phyloP scores from a whole-genome alignment of 2,888 invertebrate species.

The Drosophila putrida region DNA sequence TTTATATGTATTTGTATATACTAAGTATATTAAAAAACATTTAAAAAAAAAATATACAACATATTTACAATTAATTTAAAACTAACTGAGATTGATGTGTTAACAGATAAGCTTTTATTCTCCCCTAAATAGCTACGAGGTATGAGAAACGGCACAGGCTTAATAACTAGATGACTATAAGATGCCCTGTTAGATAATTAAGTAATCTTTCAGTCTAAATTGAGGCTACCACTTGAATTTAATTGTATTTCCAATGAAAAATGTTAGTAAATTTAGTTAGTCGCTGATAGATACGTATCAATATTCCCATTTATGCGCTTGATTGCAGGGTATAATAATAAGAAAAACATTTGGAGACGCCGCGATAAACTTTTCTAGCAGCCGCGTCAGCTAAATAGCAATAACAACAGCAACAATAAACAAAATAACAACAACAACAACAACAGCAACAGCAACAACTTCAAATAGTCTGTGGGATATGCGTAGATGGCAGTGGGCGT shows the following conservation, averaged over 20 bases:
- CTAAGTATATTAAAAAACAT: too few relatives aligned
- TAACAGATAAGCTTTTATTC: too few relatives aligned
- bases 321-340: slow-evolving; percentile 26
- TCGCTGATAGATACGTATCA: neutral
- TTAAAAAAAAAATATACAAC: too few relatives aligned
- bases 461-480: slow-evolving; percentile 14
- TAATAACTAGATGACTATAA: neutral
- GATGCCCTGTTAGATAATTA: neutral
- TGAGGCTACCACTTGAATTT: too few relatives aligned
- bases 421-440: slow-evolving; percentile 2
- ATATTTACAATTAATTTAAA: too few relatives aligned
- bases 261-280: neutral
- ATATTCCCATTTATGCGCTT: neutral
- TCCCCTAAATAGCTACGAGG: too few relatives aligned
- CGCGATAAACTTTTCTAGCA: slow-evolving; percentile 42
- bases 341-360: slow-evolving; percentile 45
- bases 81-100: too few relatives aligned
- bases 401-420: slow-evolving; percentile 11
- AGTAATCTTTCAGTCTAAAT: too few relatives aligned
- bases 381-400: slow-evolving; percentile 25
- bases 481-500: slow-evolving; percentile 6
- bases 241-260: neutral
- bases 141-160: too few relatives aligned
- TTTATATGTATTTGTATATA: too few relatives aligned
- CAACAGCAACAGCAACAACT: slow-evolving; percentile 14